These are phyloP conservation scores for Laspeyria flexula DNA, from an alignment of 2,888 invertebrate species.

Conservation along the genomic window DNA sequence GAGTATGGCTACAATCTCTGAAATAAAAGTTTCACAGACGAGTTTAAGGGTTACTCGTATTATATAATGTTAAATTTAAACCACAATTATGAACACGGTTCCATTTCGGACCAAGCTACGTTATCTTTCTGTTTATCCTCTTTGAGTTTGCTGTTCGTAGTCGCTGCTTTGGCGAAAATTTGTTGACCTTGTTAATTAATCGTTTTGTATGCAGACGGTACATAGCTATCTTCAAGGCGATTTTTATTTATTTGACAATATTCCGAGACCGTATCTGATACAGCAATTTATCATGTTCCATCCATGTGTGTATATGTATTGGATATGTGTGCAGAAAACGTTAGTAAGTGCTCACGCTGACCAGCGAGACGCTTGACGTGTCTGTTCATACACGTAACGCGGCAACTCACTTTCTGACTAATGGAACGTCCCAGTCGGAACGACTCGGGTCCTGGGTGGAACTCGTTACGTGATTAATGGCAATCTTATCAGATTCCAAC, in stretches of 20 bases:
- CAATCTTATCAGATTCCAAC: conserved; percentile 74
- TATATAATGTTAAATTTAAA: conserved; percentile 51
- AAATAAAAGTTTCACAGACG: conserved; percentile 30
- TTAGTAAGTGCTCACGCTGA: conserved; percentile 9
- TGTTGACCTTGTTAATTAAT: conserved; percentile 80
- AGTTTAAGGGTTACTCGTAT: conserved; percentile 33
- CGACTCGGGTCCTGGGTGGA: conserved; percentile 53
- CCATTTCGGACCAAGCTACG: conserved; percentile 57
- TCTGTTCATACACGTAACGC: conserved; percentile 35
- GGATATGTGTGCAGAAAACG: not conserved
- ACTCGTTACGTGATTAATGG: conserved; percentile 72
- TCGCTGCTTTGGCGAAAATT: conserved; percentile 68
- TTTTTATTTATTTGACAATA: conserved; percentile 54
- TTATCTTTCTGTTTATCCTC: conserved; percentile 62
- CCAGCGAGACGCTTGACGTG: conserved; percentile 32
- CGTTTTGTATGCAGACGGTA: conserved; percentile 76
- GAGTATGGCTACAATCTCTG: conserved; percentile 20
- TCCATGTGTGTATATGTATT: not conserved
- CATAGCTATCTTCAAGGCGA: conserved; percentile 52
- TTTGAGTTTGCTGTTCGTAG: conserved; percentile 56
- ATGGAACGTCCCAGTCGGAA: conserved; percentile 55
- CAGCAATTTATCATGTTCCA: conserved; percentile 45
- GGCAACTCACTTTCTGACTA: conserved; percentile 52
- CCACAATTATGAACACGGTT: conserved; percentile 60
- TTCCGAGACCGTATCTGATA: conserved; percentile 31